Evolutionary conservation across 2,888 invertebrate species (phyloP), one percentile per base, ranked within the genome.

Genomic region (Drosophila stalkeri): DNA sequence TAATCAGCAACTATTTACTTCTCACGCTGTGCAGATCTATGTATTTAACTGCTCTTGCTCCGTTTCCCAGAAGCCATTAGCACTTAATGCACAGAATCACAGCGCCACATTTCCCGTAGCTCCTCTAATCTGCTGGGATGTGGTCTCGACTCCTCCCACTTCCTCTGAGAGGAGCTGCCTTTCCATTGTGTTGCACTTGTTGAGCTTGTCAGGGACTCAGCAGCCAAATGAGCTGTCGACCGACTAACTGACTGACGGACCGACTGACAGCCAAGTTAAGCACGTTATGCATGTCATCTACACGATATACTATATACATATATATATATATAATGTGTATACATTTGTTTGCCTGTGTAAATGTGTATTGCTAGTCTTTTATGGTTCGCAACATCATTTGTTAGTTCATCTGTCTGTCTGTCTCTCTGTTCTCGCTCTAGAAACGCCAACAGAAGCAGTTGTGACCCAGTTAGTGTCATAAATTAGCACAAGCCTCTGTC

Each of bases 381-480:
- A 89, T 82, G 84, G 85, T 69, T 73, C 68, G 49, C 62, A 63
- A 54, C 67, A 65, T 77, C 62, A 59, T 77, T 72, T 62, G 63
- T 68, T 70, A 44, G 41, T 27, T n/a, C 63, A 55, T 61, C 46
- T 57, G 77, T 39, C 54, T 54, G n/a, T 39, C 52, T 65, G 59
- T 54, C 37, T 54, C 37, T 61, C 46, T 44, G 77, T 72, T 52
- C 56, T 49, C 69, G 85, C 85, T 85, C 89, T 85, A 85, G 87
- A 85, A 85, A 85, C 72, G 72, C 70, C 68, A 68, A 63, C 47
- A 55, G 64, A 70, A 44, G 51, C 56, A 69, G 43, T 75, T 83
- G 81, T 84, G 85, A 89, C 85, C 85, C 85, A 89, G 82, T 80
- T 85, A 77, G 72, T 65, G 66, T 59, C 85, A 77, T 87, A 89